Base-by-base conservation (phyloP, 2,888 invertebrate genomes). In the Aelia acuminata region DNA sequence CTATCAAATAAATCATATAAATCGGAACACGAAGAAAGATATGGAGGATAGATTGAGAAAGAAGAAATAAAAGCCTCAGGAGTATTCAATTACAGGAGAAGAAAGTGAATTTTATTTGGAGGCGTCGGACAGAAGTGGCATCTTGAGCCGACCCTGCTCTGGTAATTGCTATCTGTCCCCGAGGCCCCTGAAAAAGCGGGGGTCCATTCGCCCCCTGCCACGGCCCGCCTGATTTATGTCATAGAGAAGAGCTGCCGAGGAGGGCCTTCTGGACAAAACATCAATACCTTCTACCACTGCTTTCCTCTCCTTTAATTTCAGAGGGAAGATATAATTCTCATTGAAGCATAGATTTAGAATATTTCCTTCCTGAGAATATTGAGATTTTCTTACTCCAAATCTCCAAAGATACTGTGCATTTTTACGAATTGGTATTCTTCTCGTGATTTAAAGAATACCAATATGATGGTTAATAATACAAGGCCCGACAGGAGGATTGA, bases 101-200 rank as follows among this genome's bases (percentile, higher is more conserved):
- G 80, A 47, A 47, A 80, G 43, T n/a, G 43, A 43, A 80, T 80
- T 80, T 80, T 80, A 39, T 80, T 80, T 80, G 7, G 80, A n/a
- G 7, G 43, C 43, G 43, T 80, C 43, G 5, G 80, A 47, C 4
- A 39, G n/a, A 80, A 47, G 80, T 43, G 43, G 43, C 63, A 80
- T 39, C 80, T 43, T 80, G 80, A 22, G 43, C 1, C 80, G 63
- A 80, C 22, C 80, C n/a, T 13, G 43, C 1, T 1, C 80, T n/a
- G 80, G 80, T 80, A 80, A 80, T 80, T 80, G 80, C 43, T 47
- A 80, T 80, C 80, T 80, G 80, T 80, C 80, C 80, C 43, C 10
- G 43, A n/a, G 80, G 43, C 13, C 43, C 13, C 80, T 43, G 80
- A 80, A 80, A 43, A 80, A 80, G 43, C 39, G n/a, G n/a, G 4